Base-by-base conservation (phyloP, 1,140 invertebrate species). In the Nomia melanderi region DNA sequence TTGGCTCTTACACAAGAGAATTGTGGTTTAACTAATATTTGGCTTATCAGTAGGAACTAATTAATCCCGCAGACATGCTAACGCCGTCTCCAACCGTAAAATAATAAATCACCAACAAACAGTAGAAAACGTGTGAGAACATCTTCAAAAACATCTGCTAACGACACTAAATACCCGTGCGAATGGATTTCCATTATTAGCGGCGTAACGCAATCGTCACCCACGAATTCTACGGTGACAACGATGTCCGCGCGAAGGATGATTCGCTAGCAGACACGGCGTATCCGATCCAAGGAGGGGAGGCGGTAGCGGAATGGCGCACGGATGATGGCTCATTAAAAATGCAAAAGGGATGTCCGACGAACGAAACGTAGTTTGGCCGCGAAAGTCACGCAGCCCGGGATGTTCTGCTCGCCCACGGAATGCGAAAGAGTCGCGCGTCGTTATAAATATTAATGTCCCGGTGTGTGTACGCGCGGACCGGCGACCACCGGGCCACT, bases 361-460 rank as follows among this genome's bases (percentile, higher is more conserved):
- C 47, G 60, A 54, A 75, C 33, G 72, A 75, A 59, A 81, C 44
- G 59, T 36, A 74, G 62, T 82, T 77, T 29, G 65, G 56, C 66
- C 53, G 62, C 72, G 44, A 69, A 54, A 60, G 77, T 79, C 82
- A 82, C 62, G 77, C 77, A 54, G 57, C 66, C 27, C 31, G 12
- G 77, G 36, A 66, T 64, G 23, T 56, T 64, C 14, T 25, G 59
- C 11, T 63, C 56, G 65, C 29, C 78, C 71, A 56, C 63, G 63
- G 82, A 84, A 84, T 84, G 72, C 67, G 77, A 84, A 83, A 84
- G 72, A 79, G 66, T 84, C 73, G 54, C 81, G 17, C 57, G 57
- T 36, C 50, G 66, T 83, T 83, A 77, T 83, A 79, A 84, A 84
- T 84, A 84, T 84, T 84, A 72, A 84, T 83, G 70, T 12, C 2